Percentiles rank a stretch among this genome's conserved stretches.
These are phyloP conservation scores for Pangasius krempfi DNA, from an alignment of 2,797 vertebrate genomes.

Conservation along the genomic window DNA sequence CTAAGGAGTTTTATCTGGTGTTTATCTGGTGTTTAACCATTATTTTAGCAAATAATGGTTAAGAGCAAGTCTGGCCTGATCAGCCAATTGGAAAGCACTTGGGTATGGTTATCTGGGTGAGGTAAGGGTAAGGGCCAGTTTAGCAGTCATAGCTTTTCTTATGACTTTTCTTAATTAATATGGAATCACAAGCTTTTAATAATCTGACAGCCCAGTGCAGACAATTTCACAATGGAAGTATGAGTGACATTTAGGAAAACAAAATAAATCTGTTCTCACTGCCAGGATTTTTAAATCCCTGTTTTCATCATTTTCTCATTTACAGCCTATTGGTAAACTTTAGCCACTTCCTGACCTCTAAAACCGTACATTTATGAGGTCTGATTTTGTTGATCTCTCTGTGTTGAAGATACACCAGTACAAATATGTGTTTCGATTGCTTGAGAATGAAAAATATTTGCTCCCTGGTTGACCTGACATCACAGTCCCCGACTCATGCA, in stretches of 20 bases:
- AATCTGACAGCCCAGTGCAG: background rate
- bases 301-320: background rate
- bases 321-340: background rate
- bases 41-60: background rate
- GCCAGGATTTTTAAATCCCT: background rate
- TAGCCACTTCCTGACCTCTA: background rate
- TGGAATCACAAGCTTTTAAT: background rate
- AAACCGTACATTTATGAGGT: background rate
- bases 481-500: background rate
- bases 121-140: background rate
- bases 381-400: background rate
- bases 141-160: background rate
- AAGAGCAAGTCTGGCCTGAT: conserved; percentile 61
- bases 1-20: background rate
- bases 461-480: no score
- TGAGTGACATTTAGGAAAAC: background rate
- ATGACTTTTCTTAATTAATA: background rate
- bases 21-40: no score
- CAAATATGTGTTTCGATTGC: background rate
- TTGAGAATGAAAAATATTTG: background rate
- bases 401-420: background rate
- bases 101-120: background rate
- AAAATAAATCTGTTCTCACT: background rate
- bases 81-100: conserved; percentile 72
- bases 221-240: background rate